Percentiles rank a stretch among this genome's conserved stretches.
Conservation (phyloP, 2,113 vertebrate species). For the Larimichthys polyactis region DNA sequence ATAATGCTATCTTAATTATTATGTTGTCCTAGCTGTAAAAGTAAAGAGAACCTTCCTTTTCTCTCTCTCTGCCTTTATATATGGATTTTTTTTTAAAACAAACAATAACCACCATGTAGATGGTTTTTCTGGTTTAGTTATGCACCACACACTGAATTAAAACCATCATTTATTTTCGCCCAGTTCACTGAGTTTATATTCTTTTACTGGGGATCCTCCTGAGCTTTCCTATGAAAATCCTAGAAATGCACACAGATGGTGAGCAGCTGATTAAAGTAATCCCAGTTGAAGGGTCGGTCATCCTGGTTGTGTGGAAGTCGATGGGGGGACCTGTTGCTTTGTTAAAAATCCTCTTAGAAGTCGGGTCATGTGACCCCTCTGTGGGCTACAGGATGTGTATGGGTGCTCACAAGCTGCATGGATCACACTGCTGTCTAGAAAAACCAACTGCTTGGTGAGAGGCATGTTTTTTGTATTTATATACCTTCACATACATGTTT, state of each 20-base stretch:
- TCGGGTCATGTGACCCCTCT: slow-evolving; percentile 65
- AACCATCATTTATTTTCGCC: background rate
- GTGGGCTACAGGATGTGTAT: slow-evolving; percentile 33
- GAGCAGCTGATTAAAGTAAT: slow-evolving; percentile 67
- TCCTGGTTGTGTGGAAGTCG: slow-evolving; percentile 36
- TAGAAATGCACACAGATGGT: slow-evolving; percentile 65
- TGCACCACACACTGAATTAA: background rate
- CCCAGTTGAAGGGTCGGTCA: slow-evolving; percentile 45
- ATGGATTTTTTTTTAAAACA: background rate
- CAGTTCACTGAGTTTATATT: background rate
- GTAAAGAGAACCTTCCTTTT: background rate
- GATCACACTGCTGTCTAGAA: background rate
- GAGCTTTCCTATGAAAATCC: slow-evolving; percentile 6
- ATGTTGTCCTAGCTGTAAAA: background rate
- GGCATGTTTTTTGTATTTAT: slow-evolving; percentile 1
- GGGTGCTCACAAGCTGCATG: slow-evolving; percentile 29
- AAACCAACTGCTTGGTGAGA: slow-evolving; percentile 13
- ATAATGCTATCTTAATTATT: too few species aligned
- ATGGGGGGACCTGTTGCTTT: slow-evolving; percentile 50
- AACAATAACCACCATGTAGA: background rate
- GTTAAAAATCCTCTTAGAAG: slow-evolving; percentile 75
- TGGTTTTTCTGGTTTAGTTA: background rate
- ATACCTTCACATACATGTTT: background rate
- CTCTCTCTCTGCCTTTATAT: background rate
- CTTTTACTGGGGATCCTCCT: background rate